A percentile compares a stretch with the other conserved stretches of the same genome.
Conservation (phyloP, 2,113 vertebrate species). For the Cricetomys ansorgei region DNA sequence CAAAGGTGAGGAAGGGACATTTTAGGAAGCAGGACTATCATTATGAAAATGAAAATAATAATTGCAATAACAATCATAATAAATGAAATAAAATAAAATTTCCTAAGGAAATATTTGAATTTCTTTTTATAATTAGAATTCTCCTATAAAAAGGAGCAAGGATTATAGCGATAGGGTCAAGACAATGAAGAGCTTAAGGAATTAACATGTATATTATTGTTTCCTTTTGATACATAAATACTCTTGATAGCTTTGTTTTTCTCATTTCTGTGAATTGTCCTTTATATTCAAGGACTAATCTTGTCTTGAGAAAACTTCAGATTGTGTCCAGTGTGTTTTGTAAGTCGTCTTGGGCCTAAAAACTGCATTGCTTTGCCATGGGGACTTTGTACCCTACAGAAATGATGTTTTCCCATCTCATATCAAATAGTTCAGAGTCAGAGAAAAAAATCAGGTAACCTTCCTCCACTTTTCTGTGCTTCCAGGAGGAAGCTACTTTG, state of each 20-base stretch:
- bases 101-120: constrained; percentile 44
- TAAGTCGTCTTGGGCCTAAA: not conserved
- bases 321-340: not conserved
- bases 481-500: constrained; percentile 13
- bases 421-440: constrained; percentile 9
- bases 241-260: not conserved
- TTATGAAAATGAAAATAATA: not conserved
- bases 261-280: not conserved
- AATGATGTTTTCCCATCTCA: not conserved
- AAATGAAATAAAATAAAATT: not conserved
- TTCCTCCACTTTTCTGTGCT: not conserved
- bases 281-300: not conserved
- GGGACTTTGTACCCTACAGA: not conserved
- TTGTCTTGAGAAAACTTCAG: constrained; percentile 12
- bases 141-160: not conserved
- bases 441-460: not conserved
- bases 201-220: not conserved
- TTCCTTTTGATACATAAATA: constrained; percentile 23
- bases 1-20: not conserved
- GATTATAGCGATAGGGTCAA: not conserved
- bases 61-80: not conserved
- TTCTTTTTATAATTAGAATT: not conserved
- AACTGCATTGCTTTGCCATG: not conserved
- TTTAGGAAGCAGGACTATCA: not conserved
- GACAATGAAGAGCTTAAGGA: constrained; percentile 44